Evolutionary conservation across 2,888 invertebrate species (phyloP).

Genomic region (Cantharis rufa): DNA sequence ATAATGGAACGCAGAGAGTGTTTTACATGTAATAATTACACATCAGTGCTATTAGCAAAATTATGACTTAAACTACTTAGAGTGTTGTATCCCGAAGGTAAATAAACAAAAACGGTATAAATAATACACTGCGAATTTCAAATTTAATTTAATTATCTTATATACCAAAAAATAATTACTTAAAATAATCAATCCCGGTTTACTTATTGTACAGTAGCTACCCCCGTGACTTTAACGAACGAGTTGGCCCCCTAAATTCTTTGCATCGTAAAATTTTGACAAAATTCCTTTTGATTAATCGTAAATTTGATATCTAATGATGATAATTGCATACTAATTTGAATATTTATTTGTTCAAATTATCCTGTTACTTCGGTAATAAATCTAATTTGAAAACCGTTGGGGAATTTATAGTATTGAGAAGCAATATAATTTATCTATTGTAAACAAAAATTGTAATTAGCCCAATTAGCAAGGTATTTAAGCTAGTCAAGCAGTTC

Average conservation of each 20-base stretch:
- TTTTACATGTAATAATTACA: neutral
- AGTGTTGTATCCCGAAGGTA: neutral
- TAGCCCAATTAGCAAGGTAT: neutral
- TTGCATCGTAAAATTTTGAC: neutral
- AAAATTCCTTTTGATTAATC: neutral
- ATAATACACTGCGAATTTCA: neutral
- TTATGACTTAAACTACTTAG: neutral
- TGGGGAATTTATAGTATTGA: neutral
- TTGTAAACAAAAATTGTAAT: neutral
- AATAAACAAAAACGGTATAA: neutral
- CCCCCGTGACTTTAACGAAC: neutral
- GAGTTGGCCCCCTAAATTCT: neutral
- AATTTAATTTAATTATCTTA: neutral
- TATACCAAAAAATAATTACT: neutral
- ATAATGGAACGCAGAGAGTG: neutral
- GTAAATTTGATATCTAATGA: neutral
- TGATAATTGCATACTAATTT: neutral
- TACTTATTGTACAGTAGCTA: neutral
- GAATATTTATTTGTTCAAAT: neutral
- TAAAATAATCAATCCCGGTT: neutral
- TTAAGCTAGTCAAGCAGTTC: neutral
- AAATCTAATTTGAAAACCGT: neutral
- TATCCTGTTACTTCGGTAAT: neutral
- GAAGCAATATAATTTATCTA: neutral
- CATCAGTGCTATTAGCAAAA: neutral